Evolutionary conservation across 1,140 invertebrate genomes (phyloP).

Genomic region (Eubasilissa regina): DNA sequence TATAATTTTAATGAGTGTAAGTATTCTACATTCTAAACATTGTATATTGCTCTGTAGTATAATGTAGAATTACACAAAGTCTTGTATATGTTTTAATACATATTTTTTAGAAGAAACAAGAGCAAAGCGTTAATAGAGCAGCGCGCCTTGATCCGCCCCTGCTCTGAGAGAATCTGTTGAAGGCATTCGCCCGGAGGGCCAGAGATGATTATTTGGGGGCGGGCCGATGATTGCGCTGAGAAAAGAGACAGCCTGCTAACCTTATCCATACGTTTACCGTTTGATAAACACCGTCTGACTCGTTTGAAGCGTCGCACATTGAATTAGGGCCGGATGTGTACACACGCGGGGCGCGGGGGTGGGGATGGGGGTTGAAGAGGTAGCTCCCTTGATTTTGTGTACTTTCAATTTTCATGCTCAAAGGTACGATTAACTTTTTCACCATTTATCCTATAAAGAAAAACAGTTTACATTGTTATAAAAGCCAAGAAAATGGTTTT

Average conservation of each 20-base stretch:
- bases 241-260: slow-evolving; percentile 35
- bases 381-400: slow-evolving; percentile 28
- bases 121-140: no score
- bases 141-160: slow-evolving; percentile 16
- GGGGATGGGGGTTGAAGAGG: neutral
- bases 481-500: neutral
- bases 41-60: no score
- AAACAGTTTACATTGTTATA: slow-evolving; percentile 23
- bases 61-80: no score
- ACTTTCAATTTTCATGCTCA: slow-evolving; percentile 42
- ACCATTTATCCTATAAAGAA: slow-evolving; percentile 40
- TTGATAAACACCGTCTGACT: slow-evolving; percentile 40
- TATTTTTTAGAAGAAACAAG: no score
- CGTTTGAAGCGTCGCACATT: slow-evolving; percentile 33
- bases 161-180: slow-evolving; percentile 3
- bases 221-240: slow-evolving; percentile 36
- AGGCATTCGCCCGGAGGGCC: slow-evolving; percentile 15
- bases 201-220: slow-evolving; percentile 23
- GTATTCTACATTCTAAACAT: no score
- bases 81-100: no score
- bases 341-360: neutral
- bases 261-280: slow-evolving; percentile 43
- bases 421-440: slow-evolving; percentile 42
- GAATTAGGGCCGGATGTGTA: slow-evolving; percentile 40
- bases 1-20: no score